Conservation (phyloP, 2,888 invertebrate species). For the Itoplectis maculator region DNA sequence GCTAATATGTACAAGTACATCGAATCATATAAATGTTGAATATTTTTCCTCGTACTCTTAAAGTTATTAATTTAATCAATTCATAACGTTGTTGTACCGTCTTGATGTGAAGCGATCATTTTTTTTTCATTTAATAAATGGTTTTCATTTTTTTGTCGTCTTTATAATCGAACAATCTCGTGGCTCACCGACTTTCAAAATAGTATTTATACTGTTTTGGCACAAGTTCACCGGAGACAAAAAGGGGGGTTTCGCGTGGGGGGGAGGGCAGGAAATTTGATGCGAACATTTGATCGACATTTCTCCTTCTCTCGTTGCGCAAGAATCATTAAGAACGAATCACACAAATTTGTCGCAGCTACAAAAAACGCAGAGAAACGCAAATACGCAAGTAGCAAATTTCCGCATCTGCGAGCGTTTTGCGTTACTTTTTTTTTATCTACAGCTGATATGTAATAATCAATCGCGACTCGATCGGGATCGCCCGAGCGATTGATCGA, state of each 20-base stretch:
- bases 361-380: constrained; percentile 39
- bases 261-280: constrained; percentile 1
- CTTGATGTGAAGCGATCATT: constrained; percentile 55
- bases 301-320: constrained; percentile 3
- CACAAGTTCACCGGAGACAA: constrained; percentile 68
- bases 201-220: constrained; percentile 69
- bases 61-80: constrained; percentile 72
- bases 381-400: constrained; percentile 33
- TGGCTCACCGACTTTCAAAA: constrained; percentile 67
- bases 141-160: constrained; percentile 53
- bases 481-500: constrained; percentile 34
- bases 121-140: constrained; percentile 11
- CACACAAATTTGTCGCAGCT: constrained; percentile 50
- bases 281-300: constrained; percentile 50
- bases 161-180: constrained; percentile 65
- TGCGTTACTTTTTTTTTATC: constrained; percentile 23
- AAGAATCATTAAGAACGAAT: constrained; percentile 37
- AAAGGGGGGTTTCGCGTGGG: constrained; percentile 41
- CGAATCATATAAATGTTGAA: constrained; percentile 80
- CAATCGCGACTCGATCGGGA: constrained; percentile 33
- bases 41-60: constrained; percentile 66
- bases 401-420: constrained; percentile 48
- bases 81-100: constrained; percentile 71
- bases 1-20: constrained; percentile 83
- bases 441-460: constrained; percentile 62